These are phyloP conservation scores for Perdita meconis DNA, from an alignment of 2,888 invertebrate species.

Conservation along the genomic window DNA sequence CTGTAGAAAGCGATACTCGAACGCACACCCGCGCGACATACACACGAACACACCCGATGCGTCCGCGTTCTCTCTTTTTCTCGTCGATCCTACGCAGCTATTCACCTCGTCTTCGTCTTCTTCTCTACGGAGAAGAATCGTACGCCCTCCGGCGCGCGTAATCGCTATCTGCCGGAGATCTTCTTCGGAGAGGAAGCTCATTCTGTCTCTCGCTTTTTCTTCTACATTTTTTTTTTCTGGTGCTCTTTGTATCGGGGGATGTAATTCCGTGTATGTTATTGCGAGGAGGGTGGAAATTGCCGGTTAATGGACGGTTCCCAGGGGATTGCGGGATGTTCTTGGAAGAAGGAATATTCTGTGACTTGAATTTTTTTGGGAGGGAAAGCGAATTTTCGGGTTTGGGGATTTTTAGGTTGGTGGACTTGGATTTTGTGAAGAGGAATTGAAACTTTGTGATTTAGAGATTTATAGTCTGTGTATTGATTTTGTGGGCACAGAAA, in stretches of 20 bases:
- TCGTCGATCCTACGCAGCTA: conserved; percentile 47
- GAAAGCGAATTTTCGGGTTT: too few relatives aligned
- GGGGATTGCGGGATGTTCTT: not conserved
- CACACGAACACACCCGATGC: conserved; percentile 57
- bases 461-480: too few relatives aligned
- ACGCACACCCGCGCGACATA: conserved; percentile 27
- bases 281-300: conserved; percentile 3
- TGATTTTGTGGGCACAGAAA: too few relatives aligned
- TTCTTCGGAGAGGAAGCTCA: conserved; percentile 43
- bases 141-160: conserved; percentile 31
- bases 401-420: too few relatives aligned
- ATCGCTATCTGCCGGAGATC: conserved; percentile 68
- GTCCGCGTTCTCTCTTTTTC: conserved; percentile 67
- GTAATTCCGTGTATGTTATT: conserved; percentile 19
- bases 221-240: not conserved
- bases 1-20: conserved; percentile 76
- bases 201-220: conserved; percentile 23
- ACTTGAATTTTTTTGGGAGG: not conserved
- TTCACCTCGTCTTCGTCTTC: conserved; percentile 55
- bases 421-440: too few relatives aligned
- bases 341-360: not conserved
- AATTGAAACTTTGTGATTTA: too few relatives aligned
- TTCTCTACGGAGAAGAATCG: conserved; percentile 10
- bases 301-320: conserved; percentile 21
- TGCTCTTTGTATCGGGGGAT: conserved; percentile 16